Conservation (phyloP, 2,113 vertebrate species). For the Alouatta palliata region DNA sequence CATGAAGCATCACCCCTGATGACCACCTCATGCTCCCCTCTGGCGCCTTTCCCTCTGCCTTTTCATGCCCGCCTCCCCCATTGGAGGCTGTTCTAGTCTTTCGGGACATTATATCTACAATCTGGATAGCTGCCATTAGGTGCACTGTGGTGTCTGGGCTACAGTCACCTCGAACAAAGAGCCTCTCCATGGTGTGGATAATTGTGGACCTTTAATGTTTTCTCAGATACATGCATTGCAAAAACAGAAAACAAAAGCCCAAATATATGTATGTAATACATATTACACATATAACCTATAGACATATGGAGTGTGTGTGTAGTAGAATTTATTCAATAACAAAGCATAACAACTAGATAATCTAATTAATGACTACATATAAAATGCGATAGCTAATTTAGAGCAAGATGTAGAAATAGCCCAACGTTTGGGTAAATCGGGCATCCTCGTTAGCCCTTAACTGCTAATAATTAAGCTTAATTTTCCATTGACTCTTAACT, state of each 20-base stretch:
- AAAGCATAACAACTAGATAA: background rate
- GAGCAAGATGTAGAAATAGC: constrained; percentile 63
- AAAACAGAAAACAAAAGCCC: background rate
- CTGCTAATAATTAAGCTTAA: constrained; percentile 60
- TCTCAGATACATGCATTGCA: background rate
- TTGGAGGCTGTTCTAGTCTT: background rate
- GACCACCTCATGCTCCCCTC: background rate
- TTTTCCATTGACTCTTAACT: constrained; percentile 57
- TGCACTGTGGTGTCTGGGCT: background rate
- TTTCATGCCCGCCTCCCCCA: fast-evolving
- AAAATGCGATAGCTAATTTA: constrained; percentile 53
- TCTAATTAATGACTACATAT: constrained; percentile 24
- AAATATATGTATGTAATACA: background rate
- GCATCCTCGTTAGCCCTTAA: constrained; percentile 47
- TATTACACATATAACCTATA: background rate
- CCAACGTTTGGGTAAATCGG: constrained; percentile 55
- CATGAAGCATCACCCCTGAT: background rate
- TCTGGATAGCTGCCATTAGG: constrained; percentile 45
- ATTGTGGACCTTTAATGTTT: background rate
- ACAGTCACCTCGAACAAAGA: background rate
- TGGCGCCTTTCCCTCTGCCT: background rate
- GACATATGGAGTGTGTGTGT: background rate
- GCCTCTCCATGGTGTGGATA: background rate
- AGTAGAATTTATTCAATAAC: constrained; percentile 42
- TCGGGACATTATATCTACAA: background rate